Conservation (phyloP, 2,888 invertebrate genomes). For the Allacma fusca region DNA sequence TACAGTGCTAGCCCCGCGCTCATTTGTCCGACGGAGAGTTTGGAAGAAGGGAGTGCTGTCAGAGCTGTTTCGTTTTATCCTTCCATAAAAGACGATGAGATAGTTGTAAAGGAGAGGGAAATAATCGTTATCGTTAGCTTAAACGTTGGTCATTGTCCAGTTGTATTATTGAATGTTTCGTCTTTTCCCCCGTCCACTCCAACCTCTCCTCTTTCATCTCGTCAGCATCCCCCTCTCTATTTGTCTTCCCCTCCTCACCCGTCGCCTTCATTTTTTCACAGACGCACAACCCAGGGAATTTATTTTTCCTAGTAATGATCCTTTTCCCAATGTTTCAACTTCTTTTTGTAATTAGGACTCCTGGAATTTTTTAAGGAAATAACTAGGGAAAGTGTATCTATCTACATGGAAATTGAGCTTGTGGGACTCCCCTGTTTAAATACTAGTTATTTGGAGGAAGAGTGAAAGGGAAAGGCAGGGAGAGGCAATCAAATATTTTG, state of each 20-base stretch:
- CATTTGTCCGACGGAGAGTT: not conserved
- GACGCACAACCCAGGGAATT: no score
- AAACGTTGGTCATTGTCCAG: constrained; percentile 8
- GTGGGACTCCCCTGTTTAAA: no score
- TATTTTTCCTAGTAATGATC: no score
- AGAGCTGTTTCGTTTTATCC: constrained; percentile 8
- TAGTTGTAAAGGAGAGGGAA: constrained; percentile 9
- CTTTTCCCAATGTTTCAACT: no score
- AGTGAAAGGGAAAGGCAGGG: no score
- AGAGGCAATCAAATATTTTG: no score
- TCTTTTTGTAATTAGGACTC: no score
- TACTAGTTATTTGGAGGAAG: no score
- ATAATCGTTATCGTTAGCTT: constrained; percentile 12
- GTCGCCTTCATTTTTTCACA: not conserved
- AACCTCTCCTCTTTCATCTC: not conserved
- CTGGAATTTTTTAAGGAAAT: no score
- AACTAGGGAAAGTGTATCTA: no score
- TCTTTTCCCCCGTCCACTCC: not conserved
- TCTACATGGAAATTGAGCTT: no score
- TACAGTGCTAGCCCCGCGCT: not conserved
- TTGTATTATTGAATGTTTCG: constrained; percentile 11
- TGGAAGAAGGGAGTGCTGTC: not conserved
- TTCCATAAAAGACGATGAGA: constrained; percentile 6
- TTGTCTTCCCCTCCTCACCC: not conserved
- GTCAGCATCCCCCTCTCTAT: not conserved